Evolutionary conservation across 2,797 vertebrate genomes (phyloP), one percentile per base, ranked within the genome.

Genomic region (Hozukius guyotensis): DNA sequence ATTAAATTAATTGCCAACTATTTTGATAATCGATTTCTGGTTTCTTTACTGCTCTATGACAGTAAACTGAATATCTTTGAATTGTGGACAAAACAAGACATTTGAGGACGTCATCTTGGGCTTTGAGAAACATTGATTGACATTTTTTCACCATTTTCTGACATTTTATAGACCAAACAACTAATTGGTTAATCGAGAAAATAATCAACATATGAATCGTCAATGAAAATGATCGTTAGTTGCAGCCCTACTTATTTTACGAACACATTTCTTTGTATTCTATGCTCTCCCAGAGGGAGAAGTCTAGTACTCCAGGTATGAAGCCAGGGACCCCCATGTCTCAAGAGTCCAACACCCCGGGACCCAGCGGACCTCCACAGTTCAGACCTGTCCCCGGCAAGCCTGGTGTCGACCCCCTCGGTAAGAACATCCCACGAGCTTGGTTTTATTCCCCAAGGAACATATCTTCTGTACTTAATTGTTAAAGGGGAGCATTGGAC

Each of bases 251-350:
- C 16, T 80, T 67, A 29, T 14, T 71, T 72, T 57, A 53, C 8
- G 57, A 22, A 62, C 14, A 1, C n/a, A 22, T 36, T 46, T 59
- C 1, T 3, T 56, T 70, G 68, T 13, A 3, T 0, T 27, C 65
- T 22, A 6, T 27, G 27, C 24, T 42, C 11, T 7, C 57, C 29
- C 88, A 98, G 97, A 96, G 96, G 77, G 97, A 98, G 92, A 98
- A 98, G 85, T 97, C 96, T n/a, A 97, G 94, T 18, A 98, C 97
- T 0, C 97, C 97, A 16, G 96, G 95, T 61, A 94, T 98, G 89
- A 98, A 98, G 87, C 97, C 97, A 24, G 97, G 96, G 74, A 97
- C 97, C 0, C 97, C 97, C 1, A 97, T 97, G 59, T 97, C 97
- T 34, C 96, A 97, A 84, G 97, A 98, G 7, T 90, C 95, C 2